phyloP scores from a whole-genome alignment of 2,113 vertebrate species.

The Octodon degus region DNA sequence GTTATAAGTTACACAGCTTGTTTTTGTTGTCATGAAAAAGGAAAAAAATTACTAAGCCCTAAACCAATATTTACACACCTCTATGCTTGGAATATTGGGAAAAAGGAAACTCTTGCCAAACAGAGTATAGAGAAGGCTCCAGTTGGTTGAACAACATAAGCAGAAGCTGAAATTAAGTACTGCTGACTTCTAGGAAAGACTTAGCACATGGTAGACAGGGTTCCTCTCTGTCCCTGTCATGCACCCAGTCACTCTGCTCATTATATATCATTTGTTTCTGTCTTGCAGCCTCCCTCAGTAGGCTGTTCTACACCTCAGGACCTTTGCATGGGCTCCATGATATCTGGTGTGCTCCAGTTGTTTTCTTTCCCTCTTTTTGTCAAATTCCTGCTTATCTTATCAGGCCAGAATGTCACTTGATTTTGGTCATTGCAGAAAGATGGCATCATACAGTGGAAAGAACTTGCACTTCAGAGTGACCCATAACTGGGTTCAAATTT shows the following conservation, averaged over 20 bases:
- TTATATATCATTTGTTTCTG: not conserved
- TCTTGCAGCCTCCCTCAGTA: not conserved
- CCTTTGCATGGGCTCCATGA: not conserved
- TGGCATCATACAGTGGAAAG: not conserved
- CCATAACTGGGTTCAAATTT: not conserved
- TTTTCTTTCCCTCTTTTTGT: not conserved
- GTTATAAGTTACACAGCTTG: constrained; percentile 45
- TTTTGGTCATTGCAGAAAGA: not conserved
- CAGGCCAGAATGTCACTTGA: not conserved
- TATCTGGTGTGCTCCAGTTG: not conserved
- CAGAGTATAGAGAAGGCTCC: not conserved
- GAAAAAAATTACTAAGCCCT: constrained; percentile 62
- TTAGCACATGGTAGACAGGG: not conserved
- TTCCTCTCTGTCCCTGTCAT: too few species aligned
- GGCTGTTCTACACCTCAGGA: not conserved
- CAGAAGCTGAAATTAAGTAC: not conserved
- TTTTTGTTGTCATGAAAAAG: constrained; percentile 66
- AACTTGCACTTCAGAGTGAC: not conserved
- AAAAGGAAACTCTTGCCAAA: constrained; percentile 35
- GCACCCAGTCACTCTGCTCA: too few species aligned
- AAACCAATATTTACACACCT: constrained; percentile 63
- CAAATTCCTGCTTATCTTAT: constrained; percentile 22
- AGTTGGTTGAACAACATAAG: not conserved
- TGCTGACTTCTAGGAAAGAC: constrained; percentile 15
- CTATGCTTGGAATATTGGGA: not conserved